Evolutionary conservation across 2,113 vertebrate genomes (phyloP), one percentile per base, ranked within the genome.

Genomic region (Eudorcas thomsonii): DNA sequence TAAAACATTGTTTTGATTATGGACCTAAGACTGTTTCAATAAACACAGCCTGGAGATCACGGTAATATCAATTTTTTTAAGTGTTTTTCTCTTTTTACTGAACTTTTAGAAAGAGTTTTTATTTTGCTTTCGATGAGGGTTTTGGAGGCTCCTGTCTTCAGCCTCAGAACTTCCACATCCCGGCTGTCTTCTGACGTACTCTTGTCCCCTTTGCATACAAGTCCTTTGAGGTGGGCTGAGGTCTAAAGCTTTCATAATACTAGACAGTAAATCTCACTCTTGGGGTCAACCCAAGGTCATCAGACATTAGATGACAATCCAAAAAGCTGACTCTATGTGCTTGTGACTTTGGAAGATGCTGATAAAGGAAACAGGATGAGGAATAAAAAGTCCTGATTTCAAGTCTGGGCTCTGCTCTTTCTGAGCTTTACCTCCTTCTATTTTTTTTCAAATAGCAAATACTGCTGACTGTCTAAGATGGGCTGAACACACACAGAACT

Each of bases 1-100:
- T 97, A 92, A 87, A 98, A 97, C 95, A 80, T 96, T 97, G 97
- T 82, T 98, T 98, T 90, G 62, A 98, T 98, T 98, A 98, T 87
- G 89, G 9, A 3, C 96, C 90, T 96, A 98, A 82, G 92, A 98
- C 98, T 98, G 57, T 98, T 98, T 96, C 93, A 90, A 28, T 97
- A 98, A 98, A 97, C 95, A 94, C 96, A 90, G 28, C 94, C 95
- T 91, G 87, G 67, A 94, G 87, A 94, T 97, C 93, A 89, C 7
- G 0, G 96, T 97, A 96, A 95, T 97, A 97, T 92, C 93, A 93
- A 26, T 48, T 54, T 92, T 92, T 36, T 60, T 28, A 91, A 95
- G 62, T 60, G 57, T 50, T 87, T 93, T 94, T 97, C 50, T 95
- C 28, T 97, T 96, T 96, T 91, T 52, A 57, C 67, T 93, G 85